Base-by-base conservation (phyloP, 2,888 invertebrate species). In the Tetheella fluctuosa region DNA sequence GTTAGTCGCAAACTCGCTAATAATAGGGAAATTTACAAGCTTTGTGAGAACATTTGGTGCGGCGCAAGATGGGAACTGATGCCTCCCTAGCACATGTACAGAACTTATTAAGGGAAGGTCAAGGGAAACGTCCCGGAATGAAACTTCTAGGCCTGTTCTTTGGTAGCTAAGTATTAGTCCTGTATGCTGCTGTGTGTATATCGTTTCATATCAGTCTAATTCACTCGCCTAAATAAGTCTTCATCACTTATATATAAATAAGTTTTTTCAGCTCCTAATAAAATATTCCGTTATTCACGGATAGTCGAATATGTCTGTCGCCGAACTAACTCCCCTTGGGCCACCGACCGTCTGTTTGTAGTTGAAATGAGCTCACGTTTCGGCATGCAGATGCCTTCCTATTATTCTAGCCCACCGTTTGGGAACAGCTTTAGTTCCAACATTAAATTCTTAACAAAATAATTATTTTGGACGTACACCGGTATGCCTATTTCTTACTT, bases 21-120 rank as follows among this genome's bases (percentile, higher is more conserved):
- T 77, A 75, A 76, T 71, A 68, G 67, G 48, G 68, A 70, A 74
- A 73, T 74, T 70, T 74, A 68, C 65, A 64, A 67, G 66, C 69
- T 71, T 64, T 62, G 70, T 65, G 67, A 67, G 62, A 64, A 65
- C 66, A 65, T 62, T 65, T 59, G 62, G 59, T 48, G 42, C 59
- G 42, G 56, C 25, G 17, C 58, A 59, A 62, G 63, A 23, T 23
- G 58, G 8, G 37, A 23, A 48, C 57, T 48, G 48, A 48, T 10
- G 20, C 7, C 48, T 1, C 2, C 15, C 48, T 8, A 48, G 6
- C 39, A n/a, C 7, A 39, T 0, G 13, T 34, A 34, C 2, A 34
- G 13, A 13, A 34, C 1, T 34, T 13, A 13, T 34, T 13, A 34
- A 13, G 13, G 2, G 1, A 2, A 7, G 2, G 13, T 34, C 30